phyloP scores from a whole-genome alignment of 2,113 vertebrate genomes.

The Struthidea cinerea region DNA sequence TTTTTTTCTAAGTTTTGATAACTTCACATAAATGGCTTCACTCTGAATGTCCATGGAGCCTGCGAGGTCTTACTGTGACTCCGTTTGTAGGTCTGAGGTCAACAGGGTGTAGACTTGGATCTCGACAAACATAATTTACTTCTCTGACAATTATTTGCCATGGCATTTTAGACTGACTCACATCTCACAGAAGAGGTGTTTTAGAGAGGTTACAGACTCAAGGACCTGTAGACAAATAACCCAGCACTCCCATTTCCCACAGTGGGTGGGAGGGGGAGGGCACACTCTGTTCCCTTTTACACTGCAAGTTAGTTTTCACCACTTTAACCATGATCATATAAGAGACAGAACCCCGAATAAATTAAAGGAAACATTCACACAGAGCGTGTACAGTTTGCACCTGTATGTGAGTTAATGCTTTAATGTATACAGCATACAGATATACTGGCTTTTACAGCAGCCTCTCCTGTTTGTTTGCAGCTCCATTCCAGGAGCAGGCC shows the following conservation, averaged over 20 bases:
- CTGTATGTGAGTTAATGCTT: neutral
- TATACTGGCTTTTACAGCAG: neutral
- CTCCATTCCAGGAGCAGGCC: neutral
- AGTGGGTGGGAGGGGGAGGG: neutral
- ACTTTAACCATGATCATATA: neutral
- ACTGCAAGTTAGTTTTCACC: neutral
- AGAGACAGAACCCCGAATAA: neutral
- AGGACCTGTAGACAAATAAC: neutral
- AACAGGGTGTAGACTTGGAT: neutral
- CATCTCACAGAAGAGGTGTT: neutral
- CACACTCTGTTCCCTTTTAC: neutral
- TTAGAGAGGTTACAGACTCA: neutral
- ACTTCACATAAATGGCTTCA: neutral
- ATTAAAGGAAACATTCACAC: neutral
- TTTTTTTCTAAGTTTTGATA: neutral
- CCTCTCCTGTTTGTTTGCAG: neutral
- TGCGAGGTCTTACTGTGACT: neutral
- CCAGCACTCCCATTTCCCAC: fast-evolving
- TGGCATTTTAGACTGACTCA: neutral
- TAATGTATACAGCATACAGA: neutral
- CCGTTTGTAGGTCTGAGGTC: neutral
- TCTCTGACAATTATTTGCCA: neutral
- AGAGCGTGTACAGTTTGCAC: neutral
- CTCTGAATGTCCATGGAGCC: neutral
- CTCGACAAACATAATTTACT: neutral